Base-by-base conservation (phyloP, 2,797 vertebrate species). In the Enteromius trimaculatus region DNA sequence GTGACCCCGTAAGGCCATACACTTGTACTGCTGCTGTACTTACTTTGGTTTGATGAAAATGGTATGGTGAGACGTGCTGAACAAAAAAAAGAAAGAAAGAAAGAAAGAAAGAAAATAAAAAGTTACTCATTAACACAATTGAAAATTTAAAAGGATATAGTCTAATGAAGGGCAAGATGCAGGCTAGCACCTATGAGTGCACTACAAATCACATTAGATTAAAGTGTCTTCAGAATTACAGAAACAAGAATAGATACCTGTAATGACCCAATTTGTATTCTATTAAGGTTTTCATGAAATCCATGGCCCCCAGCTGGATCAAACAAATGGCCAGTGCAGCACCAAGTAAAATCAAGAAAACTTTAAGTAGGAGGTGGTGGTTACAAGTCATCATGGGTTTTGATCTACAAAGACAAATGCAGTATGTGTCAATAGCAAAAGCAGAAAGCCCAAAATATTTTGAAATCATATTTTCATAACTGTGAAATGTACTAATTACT, bases 1-100 rank as follows among this genome's bases (percentile, higher is more conserved):
- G 1, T 39, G 34, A 68, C 4, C 2, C 31, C 64, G 10, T 66
- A 39, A 39, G 39, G 39, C 5, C 39, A 70, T 16, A 44, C 6
- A 47, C n/a, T 26, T 23, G 14, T 44, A 5, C 6, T 53, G 51
- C n/a, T 44, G 39, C 68, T 69, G 2, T 26, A 29, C 68, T 71
- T 71, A 71, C 68, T 71, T 71, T 71, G n/a, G 42, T 71, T 26
- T 71, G 42, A 44, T 7, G 6, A 47, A 71, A 47, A 60, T 13
- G 3, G 17, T 14, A 26, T 44, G 69, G 23, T 71, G 6, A 71
- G 42, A 42, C 13, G 39, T 71, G 39, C 42, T 60, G 10, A 60
- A n/a, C 3, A 26, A 60, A 23, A 58, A 10, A 42, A 42, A 55
- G 3, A 55, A 11, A 23, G 2, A 13, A 4, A 44, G 11, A 44